Percentiles rank a stretch among this genome's conserved stretches.
These are phyloP conservation scores for Xestia c-nigrum DNA, from an alignment of 2,888 invertebrate genomes.

Conservation along the genomic window DNA sequence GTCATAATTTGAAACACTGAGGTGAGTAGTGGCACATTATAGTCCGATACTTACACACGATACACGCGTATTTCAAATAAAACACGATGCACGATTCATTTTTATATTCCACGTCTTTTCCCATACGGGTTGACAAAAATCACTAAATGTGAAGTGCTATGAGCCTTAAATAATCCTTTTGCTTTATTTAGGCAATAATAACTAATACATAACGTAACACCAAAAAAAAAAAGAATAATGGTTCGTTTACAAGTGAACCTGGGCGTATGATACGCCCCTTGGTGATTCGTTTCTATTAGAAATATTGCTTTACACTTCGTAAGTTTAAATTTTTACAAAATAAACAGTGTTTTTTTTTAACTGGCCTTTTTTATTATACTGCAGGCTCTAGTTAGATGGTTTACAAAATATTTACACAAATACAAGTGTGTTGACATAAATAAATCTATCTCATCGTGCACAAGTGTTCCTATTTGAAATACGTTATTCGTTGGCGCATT, in stretches of 20 bases:
- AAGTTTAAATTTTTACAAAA: background rate
- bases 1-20: constrained; percentile 76
- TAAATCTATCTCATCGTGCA: constrained; percentile 24
- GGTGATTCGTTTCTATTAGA: background rate
- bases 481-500: constrained; percentile 82
- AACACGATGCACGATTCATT: constrained; percentile 42
- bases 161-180: background rate
- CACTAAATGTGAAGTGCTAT: background rate
- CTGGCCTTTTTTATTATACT: no score
- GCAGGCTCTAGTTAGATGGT: background rate
- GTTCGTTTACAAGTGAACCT: background rate
- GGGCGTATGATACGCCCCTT: background rate
- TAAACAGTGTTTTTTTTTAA: background rate
- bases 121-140: background rate
- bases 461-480: constrained; percentile 65
- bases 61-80: constrained; percentile 62
- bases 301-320: background rate
- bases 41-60: constrained; percentile 65
- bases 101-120: background rate
- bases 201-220: background rate
- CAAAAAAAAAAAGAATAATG: background rate
- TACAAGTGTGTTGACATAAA: background rate
- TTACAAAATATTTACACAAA: constrained; percentile 21
- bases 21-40: constrained; percentile 79
- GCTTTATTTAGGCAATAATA: background rate